Evolutionary conservation across 2,888 invertebrate species (phyloP).

Genomic region (Sycophila texana): DNA sequence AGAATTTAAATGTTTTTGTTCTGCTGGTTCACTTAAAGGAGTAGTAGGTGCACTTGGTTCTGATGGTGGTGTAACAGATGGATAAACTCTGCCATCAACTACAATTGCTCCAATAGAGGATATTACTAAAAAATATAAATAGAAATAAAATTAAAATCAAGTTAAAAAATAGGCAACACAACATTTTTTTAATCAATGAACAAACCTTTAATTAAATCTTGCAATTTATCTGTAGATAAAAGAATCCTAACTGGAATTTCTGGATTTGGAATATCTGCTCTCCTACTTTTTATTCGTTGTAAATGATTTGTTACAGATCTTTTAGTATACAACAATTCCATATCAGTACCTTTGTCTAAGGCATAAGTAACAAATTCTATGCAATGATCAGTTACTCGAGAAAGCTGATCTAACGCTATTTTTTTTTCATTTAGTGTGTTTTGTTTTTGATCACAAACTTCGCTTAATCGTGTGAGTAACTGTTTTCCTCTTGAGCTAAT

Average conservation of each 20-base stretch:
- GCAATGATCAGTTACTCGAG: slow-evolving; percentile 92
- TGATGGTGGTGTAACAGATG: slow-evolving; percentile 74
- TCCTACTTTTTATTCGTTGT: slow-evolving; percentile 87
- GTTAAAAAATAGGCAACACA: not conserved
- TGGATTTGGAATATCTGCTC: slow-evolving; percentile 92
- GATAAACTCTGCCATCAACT: slow-evolving; percentile 89
- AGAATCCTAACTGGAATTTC: slow-evolving; percentile 91
- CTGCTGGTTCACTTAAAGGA: slow-evolving; percentile 61
- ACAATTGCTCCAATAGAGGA: slow-evolving; percentile 88
- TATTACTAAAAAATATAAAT: slow-evolving; percentile 78
- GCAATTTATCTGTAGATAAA: slow-evolving; percentile 87
- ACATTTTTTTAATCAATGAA: slow-evolving; percentile 15
- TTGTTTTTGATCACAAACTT: slow-evolving; percentile 86
- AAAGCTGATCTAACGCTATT: slow-evolving; percentile 87
- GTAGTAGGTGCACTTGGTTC: slow-evolving; percentile 72
- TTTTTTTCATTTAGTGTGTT: slow-evolving; percentile 91
- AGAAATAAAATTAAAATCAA: slow-evolving; percentile 3
- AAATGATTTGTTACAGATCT: slow-evolving; percentile 83
- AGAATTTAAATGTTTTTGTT: slow-evolving; percentile 48
- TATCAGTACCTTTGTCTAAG: slow-evolving; percentile 87
- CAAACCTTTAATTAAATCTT: slow-evolving; percentile 86
- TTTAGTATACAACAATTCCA: slow-evolving; percentile 89
- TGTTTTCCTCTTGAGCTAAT: slow-evolving; percentile 90
- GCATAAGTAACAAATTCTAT: slow-evolving; percentile 89
- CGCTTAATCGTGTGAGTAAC: slow-evolving; percentile 86